Evolutionary conservation across 1,140 invertebrate genomes (phyloP).

Genomic region (Drosophila tsacasi): DNA sequence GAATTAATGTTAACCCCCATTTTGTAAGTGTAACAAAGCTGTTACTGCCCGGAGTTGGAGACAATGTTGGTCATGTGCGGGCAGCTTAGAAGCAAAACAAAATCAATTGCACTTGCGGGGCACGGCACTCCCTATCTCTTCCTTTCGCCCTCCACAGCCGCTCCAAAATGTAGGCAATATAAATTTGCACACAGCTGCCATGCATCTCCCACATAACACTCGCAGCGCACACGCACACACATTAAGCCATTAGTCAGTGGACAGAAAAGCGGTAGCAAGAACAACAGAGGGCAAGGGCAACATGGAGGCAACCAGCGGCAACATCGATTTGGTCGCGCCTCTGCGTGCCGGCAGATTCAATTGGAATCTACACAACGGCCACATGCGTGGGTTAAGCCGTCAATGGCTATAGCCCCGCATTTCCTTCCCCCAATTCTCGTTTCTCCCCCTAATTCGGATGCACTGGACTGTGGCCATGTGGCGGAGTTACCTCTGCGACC

Average conservation of each 20-base stretch:
- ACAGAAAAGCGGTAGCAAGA: constrained; percentile 37
- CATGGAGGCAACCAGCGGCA: constrained; percentile 28
- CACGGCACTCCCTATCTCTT: background rate
- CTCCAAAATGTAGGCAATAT: constrained; percentile 76
- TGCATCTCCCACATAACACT: constrained; percentile 32
- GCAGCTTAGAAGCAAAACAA: constrained; percentile 63
- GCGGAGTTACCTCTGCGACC: constrained; percentile 10
- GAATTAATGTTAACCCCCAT: background rate
- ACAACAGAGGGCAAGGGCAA: constrained; percentile 18
- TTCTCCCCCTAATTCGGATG: constrained; percentile 10
- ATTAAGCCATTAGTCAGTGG: constrained; percentile 68
- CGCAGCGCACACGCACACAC: constrained; percentile 13
- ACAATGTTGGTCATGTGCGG: constrained; percentile 52
- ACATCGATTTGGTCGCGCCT: constrained; percentile 48
- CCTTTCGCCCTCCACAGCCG: background rate
- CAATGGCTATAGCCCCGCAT: constrained; percentile 23
- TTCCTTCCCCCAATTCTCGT: background rate
- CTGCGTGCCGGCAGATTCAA: constrained; percentile 58
- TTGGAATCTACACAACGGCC: constrained; percentile 69
- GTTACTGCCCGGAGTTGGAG: constrained; percentile 33
- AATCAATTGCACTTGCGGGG: constrained; percentile 66
- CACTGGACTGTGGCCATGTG: constrained; percentile 61
- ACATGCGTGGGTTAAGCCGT: constrained; percentile 70
- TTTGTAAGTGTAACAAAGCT: constrained; percentile 20
- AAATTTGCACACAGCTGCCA: constrained; percentile 70